phyloP scores from a whole-genome alignment of 92 coral and sea anemone genomes.

The Umimayanthus chanpuru region DNA sequence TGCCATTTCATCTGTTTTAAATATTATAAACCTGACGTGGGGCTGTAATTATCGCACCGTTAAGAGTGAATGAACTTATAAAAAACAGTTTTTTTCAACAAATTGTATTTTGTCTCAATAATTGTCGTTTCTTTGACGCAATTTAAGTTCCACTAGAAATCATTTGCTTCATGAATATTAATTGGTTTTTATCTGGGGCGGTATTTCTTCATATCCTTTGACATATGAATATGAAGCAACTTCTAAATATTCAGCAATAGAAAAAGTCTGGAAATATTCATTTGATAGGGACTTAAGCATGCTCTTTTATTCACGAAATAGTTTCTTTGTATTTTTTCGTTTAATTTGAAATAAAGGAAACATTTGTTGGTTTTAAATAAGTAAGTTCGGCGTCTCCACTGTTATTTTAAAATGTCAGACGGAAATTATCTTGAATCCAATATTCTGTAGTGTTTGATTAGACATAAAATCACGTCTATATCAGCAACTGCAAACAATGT shows the following conservation, averaged over 20 bases:
- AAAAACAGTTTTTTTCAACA: neutral
- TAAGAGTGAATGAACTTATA: neutral
- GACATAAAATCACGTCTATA: neutral
- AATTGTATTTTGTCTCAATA: neutral
- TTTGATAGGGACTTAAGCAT: neutral
- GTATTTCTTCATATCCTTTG: neutral
- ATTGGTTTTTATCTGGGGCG: neutral
- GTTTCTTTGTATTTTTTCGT: neutral
- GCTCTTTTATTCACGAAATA: neutral
- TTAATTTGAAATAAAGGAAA: neutral
- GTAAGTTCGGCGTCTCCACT: neutral
- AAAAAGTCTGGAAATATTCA: too few species aligned
- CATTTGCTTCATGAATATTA: neutral
- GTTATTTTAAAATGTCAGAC: neutral
- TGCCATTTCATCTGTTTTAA: neutral
- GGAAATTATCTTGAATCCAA: neutral
- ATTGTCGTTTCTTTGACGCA: neutral
- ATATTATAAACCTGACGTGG: neutral
- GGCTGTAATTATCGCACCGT: neutral
- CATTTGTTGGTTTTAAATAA: too few species aligned
- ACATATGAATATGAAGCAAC: neutral
- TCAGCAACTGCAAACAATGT: neutral
- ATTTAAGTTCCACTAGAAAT: neutral
- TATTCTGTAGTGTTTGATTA: neutral
- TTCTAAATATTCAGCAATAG: neutral